Percentiles rank a stretch among this genome's conserved stretches.
Conservation (phyloP, 2,113 vertebrate species). For the Chamaea fasciata region DNA sequence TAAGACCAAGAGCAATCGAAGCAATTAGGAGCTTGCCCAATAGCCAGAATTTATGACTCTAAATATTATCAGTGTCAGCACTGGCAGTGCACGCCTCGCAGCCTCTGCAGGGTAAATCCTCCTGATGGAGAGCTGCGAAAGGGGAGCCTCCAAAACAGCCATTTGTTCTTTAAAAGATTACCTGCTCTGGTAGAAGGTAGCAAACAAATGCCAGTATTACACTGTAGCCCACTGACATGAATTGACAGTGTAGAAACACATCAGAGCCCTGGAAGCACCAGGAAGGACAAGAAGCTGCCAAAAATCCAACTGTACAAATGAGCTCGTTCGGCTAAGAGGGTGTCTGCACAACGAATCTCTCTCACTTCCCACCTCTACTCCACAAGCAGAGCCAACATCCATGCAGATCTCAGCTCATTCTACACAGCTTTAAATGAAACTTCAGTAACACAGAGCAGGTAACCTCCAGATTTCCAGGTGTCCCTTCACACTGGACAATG, state of each 20-base stretch:
- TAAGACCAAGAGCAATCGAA: conserved; percentile 39
- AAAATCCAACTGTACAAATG: background rate
- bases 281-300: background rate
- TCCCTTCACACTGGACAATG: background rate
- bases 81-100: background rate
- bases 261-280: background rate
- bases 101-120: conserved; percentile 31
- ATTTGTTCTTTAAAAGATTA: background rate
- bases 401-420: background rate
- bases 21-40: conserved; percentile 59
- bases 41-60: conserved; percentile 55
- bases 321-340: background rate
- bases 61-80: conserved; percentile 1
- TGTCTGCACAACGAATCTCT: background rate
- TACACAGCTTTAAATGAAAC: background rate
- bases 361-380: background rate
- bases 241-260: background rate
- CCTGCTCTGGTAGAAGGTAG: background rate
- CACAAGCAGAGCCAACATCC: background rate
- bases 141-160: background rate
- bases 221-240: background rate
- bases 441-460: background rate
- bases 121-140: background rate
- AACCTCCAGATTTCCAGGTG: background rate
- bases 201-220: background rate